Percentiles rank a stretch among this genome's conserved stretches.
phyloP scores from a whole-genome alignment of 2,113 vertebrate genomes.

The Campylomormyrus tamandua region DNA sequence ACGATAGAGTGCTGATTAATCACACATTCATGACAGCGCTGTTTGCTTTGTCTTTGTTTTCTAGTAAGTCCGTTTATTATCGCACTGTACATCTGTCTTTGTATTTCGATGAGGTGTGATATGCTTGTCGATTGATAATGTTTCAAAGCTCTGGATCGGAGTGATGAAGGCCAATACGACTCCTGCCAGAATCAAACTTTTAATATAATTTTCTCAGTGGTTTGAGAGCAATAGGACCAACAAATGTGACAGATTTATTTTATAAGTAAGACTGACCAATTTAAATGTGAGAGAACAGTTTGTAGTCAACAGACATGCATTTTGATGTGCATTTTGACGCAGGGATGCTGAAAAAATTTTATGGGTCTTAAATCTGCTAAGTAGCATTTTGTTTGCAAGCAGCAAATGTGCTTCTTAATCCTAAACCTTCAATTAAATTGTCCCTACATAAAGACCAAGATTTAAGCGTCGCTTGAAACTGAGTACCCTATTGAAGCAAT shows the following conservation, averaged over 20 bases:
- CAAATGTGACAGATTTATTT: not conserved
- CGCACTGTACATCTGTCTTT: not conserved
- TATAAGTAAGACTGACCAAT: not conserved
- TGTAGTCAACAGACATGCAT: not conserved
- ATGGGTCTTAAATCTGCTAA: constrained; percentile 14
- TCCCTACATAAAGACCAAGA: not conserved
- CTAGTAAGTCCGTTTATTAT: not conserved
- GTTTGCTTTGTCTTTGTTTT: not conserved
- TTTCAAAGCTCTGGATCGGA: not conserved
- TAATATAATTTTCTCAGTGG: not conserved
- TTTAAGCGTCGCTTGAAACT: not conserved
- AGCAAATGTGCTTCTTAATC: constrained; percentile 10
- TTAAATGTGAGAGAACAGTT: not conserved
- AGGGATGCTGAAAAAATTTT: not conserved
- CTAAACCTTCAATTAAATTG: not conserved
- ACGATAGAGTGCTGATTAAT: not conserved
- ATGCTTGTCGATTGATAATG: not conserved
- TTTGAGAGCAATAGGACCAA: not conserved
- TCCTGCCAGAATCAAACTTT: not conserved
- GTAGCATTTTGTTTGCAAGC: not conserved
- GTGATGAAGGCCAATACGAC: not conserved
- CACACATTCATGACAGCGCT: not conserved
- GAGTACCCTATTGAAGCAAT: not conserved
- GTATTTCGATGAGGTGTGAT: not conserved
- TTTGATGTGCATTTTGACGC: not conserved